These are phyloP conservation scores for Tetranychus piercei DNA, from an alignment of 2,888 invertebrate genomes.

Conservation along the genomic window DNA sequence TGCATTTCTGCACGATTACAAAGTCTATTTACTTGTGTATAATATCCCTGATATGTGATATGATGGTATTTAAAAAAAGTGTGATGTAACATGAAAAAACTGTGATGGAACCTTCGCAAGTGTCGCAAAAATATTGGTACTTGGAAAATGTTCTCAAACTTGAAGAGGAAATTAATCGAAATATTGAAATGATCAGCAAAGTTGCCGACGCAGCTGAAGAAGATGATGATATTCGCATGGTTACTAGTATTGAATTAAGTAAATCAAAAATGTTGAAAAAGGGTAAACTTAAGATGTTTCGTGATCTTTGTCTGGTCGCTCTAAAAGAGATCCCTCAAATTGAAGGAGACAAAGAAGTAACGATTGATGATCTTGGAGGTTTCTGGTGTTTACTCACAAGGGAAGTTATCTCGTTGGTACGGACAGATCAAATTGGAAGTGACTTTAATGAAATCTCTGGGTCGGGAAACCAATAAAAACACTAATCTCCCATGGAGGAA, in stretches of 20 bases:
- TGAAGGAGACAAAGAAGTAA: background rate
- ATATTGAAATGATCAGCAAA: background rate
- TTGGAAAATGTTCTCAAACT: too few species aligned
- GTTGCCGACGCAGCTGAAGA: background rate
- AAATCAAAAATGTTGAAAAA: constrained; percentile 5
- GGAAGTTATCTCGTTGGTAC: too few species aligned
- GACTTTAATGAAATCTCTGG: too few species aligned
- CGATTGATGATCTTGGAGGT: background rate
- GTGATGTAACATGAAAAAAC: too few species aligned
- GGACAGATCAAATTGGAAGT: too few species aligned
- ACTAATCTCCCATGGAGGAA: too few species aligned
- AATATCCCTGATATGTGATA: too few species aligned
- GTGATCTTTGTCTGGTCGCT: background rate
- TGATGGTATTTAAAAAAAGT: too few species aligned
- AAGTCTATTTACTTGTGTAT: too few species aligned
- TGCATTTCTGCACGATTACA: too few species aligned
- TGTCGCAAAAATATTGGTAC: background rate
- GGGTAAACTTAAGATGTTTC: constrained; percentile 1
- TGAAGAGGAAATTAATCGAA: background rate
- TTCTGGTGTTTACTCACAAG: background rate
- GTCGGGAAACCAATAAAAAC: too few species aligned
- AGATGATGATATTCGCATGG: background rate
- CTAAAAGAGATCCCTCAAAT: background rate
- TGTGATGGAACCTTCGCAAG: too few species aligned
- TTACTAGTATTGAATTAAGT: background rate